Base-by-base conservation (phyloP, 2,113 vertebrate genomes). In the Thamnaconus septentrionalis region DNA sequence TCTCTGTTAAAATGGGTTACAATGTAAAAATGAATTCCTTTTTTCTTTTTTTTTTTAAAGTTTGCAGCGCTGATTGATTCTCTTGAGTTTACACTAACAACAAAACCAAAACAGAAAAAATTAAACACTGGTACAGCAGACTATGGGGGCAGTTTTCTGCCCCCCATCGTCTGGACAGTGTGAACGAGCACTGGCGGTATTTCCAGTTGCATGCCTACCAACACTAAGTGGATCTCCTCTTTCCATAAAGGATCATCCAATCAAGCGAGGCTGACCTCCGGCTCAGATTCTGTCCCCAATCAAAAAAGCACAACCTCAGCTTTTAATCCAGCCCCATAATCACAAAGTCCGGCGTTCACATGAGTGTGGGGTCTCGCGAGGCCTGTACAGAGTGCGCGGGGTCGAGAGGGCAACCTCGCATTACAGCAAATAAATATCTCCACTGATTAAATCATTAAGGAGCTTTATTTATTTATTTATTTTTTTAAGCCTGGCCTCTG, bases 381-480 rank as follows among this genome's bases (percentile, higher is more conserved):
- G 62, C 68, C 69, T 52, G 75, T 44, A 66, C 81, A 78, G 31
- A 3, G 59, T 52, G 66, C 69, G 55, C 74, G 59, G 53, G 53
- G 43, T 71, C 56, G 73, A 66, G 61, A 65, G 12, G 43, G 39
- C 63, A 6, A 69, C 78, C 65, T 73, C 42, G 73, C 71, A 84
- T 85, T 82, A 82, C 72, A 57, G 79, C 82, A 83, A 88, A 88
- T 83, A 69, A 89, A 84, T 85, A 86, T 88, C 80, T 89, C 68
- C 64, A 47, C 78, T 91, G 89, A 91, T 92, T 89, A 88, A 89
- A 90, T 90, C 88, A 89, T 90, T 91, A 91, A 89, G 84, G 81
- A 88, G 90, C 81, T 89, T 91, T 89, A n/a, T 67, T 66, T 61
- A 31, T 31, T 31, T 31, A 31, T 58, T 54, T 61, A 68, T 60